Conservation (phyloP, 64 coral and sea anemone species). For the Cladopsammia gracilis region DNA sequence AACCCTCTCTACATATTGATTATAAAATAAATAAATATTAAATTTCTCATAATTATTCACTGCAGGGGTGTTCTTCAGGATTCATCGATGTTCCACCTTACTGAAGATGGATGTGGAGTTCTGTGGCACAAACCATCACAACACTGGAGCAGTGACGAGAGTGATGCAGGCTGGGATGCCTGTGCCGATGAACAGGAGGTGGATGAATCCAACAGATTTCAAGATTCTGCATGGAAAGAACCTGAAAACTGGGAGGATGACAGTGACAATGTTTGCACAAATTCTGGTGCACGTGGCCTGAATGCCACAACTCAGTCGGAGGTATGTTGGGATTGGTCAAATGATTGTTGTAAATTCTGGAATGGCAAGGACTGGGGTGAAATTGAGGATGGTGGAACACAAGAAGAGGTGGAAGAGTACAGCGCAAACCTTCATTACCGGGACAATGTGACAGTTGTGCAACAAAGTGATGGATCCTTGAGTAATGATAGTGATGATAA, state of each 20-base stretch:
- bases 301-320: not conserved
- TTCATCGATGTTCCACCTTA: slow-evolving; percentile 43
- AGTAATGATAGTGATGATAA: slow-evolving; percentile 7
- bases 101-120: slow-evolving; percentile 55
- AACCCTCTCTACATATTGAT: not conserved
- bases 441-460: not conserved
- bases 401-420: not conserved
- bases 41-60: not conserved
- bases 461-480: slow-evolving; percentile 25
- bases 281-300: not conserved
- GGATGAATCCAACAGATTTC: not conserved
- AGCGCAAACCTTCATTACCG: not conserved
- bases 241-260: slow-evolving; percentile 45
- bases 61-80: slow-evolving; percentile 38
- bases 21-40: not conserved
- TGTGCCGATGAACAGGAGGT: not conserved
- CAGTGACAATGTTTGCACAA: not conserved
- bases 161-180: slow-evolving; percentile 9
- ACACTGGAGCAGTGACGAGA: slow-evolving; percentile 43
- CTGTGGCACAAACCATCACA: slow-evolving; percentile 6
- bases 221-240: not conserved
- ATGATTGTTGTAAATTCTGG: slow-evolving; percentile 22
- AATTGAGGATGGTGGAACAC: not conserved
- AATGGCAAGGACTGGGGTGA: slow-evolving; percentile 46
- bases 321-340: slow-evolving; percentile 10